Base-by-base conservation (phyloP, 2,113 vertebrate genomes). In the Thymallus thymallus region DNA sequence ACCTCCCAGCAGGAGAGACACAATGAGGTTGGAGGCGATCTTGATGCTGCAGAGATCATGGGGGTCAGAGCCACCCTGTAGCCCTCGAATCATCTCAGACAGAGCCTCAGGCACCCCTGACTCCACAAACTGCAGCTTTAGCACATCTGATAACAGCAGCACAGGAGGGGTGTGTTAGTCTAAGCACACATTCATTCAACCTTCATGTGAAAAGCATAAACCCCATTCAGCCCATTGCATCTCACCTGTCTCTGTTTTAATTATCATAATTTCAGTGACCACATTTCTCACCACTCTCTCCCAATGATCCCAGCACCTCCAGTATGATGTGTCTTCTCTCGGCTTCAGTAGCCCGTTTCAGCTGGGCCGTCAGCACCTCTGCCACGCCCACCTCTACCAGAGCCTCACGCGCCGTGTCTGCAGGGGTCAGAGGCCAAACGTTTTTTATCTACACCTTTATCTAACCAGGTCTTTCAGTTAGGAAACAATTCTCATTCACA, bases 1-100 rank as follows among this genome's bases (percentile, higher is more conserved):
- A 97, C 95, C 95, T 90, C 94, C 95, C 74, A 95, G 90, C 35
- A 97, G 93, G 55, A 96, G 85, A 3, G 94, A 94, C 23, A 96
- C 94, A 0, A 95, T 95, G 69, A 97, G 94, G 88, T 95, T 95
- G 1, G 95, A 96, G 23, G 94, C 94, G 20, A 95, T 94, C 86
- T 96, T 97, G 82, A 96, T 90, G 90, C 93, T 92, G 84, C 94
- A 95, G 1, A 92, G 90, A 29, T 95, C 94, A 35, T 96, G 94
- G 41, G 93, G 91, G 80, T 94, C 92, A 10, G 91, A 91, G 0
- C 90, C 93, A 26, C 90, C 91, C 63, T 94, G 94, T 68, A 95
- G 92, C 62, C 80, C 84, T 72, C 87, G 86, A 65, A 97, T 92
- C 88, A 97, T 94, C 74, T 94, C 91, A 0, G 93, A 94, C 51